Percentiles rank a stretch among this genome's conserved stretches.
phyloP scores from a whole-genome alignment of 1,140 invertebrate species.

The Phortica variegata region DNA sequence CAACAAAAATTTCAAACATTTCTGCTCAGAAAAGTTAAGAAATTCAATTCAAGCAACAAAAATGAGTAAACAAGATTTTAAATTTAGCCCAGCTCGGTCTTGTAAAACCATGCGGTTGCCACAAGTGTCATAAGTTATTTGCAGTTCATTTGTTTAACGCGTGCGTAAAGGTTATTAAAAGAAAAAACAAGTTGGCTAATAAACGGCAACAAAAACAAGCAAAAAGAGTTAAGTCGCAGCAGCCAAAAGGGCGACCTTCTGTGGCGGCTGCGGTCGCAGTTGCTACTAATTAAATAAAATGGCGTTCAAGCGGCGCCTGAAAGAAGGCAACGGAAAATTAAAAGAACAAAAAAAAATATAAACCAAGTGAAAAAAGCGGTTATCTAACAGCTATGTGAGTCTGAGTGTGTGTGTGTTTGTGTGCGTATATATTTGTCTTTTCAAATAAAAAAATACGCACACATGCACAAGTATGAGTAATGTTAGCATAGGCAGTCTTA shows the following conservation, averaged over 20 bases:
- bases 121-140: conserved; percentile 47
- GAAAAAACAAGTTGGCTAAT: conserved; percentile 22
- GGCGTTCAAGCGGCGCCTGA: too few relatives aligned
- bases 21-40: too few relatives aligned
- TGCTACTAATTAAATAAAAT: conserved; percentile 16
- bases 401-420: background rate
- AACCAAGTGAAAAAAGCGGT: too few relatives aligned
- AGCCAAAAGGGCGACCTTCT: conserved; percentile 3
- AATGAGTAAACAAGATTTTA: too few relatives aligned
- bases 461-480: conserved; percentile 10
- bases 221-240: background rate
- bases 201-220: conserved; percentile 8
- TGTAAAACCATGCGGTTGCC: too few relatives aligned
- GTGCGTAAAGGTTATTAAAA: conserved; percentile 10
- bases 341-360: too few relatives aligned
- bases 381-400: background rate
- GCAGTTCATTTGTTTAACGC: conserved; percentile 20
- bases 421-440: conserved; percentile 22
- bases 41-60: too few relatives aligned
- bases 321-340: too few relatives aligned
- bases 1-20: too few relatives aligned
- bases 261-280: conserved; percentile 3
- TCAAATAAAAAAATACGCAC: conserved; percentile 32
- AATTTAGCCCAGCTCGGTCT: too few relatives aligned
- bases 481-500: conserved; percentile 1